These are phyloP conservation scores for Eurosta solidaginis DNA, from an alignment of 1,140 invertebrate species.

Conservation along the genomic window DNA sequence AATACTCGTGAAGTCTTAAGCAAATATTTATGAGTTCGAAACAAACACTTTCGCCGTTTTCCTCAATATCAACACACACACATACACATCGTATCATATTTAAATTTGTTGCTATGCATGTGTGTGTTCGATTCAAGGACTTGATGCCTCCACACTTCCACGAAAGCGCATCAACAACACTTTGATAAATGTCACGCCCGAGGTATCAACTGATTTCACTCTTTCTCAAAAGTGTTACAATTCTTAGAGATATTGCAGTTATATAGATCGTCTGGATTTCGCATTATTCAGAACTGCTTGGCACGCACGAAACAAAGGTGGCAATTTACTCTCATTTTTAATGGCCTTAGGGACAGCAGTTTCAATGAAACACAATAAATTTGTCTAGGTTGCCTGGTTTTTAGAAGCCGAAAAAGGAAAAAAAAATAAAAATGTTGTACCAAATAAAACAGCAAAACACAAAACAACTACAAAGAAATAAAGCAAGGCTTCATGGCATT, in stretches of 20 bases:
- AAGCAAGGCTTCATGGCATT: too few species aligned
- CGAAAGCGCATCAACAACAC: background rate
- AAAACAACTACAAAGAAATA: background rate
- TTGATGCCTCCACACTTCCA: background rate
- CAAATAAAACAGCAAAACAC: background rate
- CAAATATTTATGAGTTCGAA: too few species aligned
- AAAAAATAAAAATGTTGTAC: background rate
- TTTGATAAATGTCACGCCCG: background rate
- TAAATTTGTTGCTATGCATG: background rate
- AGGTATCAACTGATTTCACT: background rate
- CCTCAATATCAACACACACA: background rate
- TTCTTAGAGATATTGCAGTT: background rate
- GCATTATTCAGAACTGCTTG: background rate
- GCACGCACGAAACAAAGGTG: background rate
- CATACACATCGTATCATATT: background rate
- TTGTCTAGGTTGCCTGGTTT: background rate
- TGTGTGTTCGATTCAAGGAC: background rate
- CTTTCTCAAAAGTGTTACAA: background rate
- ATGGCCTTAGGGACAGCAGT: background rate
- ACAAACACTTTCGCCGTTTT: background rate
- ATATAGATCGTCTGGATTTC: background rate
- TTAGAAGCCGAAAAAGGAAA: too few species aligned
- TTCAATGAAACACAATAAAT: background rate
- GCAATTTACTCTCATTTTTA: conserved; percentile 5
- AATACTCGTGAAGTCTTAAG: background rate